A percentile compares a stretch with the other conserved stretches of the same genome.
Evolutionary conservation across 2,113 vertebrate species (phyloP).

Genomic region (Lophochroa leadbeateri): DNA sequence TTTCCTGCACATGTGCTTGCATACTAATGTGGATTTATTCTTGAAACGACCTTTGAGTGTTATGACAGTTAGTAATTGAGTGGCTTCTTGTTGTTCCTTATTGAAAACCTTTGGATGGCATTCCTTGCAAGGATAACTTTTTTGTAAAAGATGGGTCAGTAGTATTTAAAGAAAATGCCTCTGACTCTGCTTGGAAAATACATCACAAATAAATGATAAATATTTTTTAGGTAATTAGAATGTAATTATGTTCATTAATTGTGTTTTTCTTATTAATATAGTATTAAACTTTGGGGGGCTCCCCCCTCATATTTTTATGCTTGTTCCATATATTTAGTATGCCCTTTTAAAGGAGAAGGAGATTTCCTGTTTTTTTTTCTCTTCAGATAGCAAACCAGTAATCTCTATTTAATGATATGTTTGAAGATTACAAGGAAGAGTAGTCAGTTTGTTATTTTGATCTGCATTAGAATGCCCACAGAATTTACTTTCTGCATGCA

Average conservation of each 20-base stretch:
- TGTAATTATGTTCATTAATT: not conserved
- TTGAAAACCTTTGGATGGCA: not conserved
- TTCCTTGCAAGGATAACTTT: not conserved
- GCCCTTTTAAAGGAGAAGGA: not conserved
- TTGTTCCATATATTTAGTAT: not conserved
- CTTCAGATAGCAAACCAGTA: not conserved
- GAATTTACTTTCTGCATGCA: not conserved
- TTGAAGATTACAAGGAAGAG: constrained; percentile 7
- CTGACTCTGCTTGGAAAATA: not conserved
- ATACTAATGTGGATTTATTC: not conserved
- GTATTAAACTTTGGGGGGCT: not conserved
- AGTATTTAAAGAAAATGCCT: not conserved
- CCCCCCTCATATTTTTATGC: not conserved
- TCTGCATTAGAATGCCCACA: not conserved
- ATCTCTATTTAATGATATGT: constrained; percentile 17
- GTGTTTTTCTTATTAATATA: not conserved
- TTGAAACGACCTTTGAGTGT: not conserved
- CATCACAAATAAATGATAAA: not conserved
- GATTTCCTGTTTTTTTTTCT: not conserved
- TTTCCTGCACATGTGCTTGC: fast-evolving
- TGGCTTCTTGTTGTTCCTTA: not conserved
- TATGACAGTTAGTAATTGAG: not conserved
- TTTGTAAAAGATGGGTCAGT: not conserved
- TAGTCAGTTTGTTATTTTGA: constrained; percentile 11
- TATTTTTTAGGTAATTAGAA: not conserved